These are phyloP conservation scores for Marronus borbonicus DNA, from an alignment of 2,888 invertebrate genomes.

Conservation along the genomic window DNA sequence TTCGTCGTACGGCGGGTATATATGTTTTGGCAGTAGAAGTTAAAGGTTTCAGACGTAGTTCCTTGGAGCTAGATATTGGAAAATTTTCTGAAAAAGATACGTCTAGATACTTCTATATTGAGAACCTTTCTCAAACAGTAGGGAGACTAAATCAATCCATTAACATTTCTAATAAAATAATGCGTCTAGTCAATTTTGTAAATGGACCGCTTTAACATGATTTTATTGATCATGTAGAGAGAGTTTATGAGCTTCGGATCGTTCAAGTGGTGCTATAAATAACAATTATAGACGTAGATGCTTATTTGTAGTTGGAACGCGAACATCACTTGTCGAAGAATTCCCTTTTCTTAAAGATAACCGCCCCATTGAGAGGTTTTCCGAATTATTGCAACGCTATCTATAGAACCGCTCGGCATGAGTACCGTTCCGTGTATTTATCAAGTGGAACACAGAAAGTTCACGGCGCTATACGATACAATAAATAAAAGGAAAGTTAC, in stretches of 20 bases:
- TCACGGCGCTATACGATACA: neutral
- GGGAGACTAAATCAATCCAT: conserved; percentile 12
- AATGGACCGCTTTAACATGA: conserved; percentile 17
- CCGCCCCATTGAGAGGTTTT: too few relatives aligned
- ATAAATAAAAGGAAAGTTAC: neutral
- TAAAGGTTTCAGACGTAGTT: too few relatives aligned
- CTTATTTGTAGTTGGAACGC: neutral
- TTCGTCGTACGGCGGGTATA: neutral
- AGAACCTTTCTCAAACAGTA: too few relatives aligned
- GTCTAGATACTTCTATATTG: too few relatives aligned
- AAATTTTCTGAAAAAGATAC: too few relatives aligned
- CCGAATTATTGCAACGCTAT: too few relatives aligned
- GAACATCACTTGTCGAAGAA: too few relatives aligned
- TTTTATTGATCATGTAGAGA: neutral
- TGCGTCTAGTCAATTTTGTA: conserved; percentile 5
- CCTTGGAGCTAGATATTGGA: too few relatives aligned
- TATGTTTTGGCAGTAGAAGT: too few relatives aligned
- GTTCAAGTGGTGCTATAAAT: too few relatives aligned
- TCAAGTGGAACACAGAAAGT: neutral
- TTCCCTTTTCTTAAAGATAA: too few relatives aligned
- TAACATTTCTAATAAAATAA: conserved; percentile 22
- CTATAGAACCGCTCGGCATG: too few relatives aligned
- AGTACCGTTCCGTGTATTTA: neutral
- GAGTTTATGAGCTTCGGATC: neutral
- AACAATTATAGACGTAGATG: neutral